A percentile compares a stretch with the other conserved stretches of the same genome.
phyloP scores from a whole-genome alignment of 2,888 invertebrate species.

The Sminthurides aquaticus region DNA sequence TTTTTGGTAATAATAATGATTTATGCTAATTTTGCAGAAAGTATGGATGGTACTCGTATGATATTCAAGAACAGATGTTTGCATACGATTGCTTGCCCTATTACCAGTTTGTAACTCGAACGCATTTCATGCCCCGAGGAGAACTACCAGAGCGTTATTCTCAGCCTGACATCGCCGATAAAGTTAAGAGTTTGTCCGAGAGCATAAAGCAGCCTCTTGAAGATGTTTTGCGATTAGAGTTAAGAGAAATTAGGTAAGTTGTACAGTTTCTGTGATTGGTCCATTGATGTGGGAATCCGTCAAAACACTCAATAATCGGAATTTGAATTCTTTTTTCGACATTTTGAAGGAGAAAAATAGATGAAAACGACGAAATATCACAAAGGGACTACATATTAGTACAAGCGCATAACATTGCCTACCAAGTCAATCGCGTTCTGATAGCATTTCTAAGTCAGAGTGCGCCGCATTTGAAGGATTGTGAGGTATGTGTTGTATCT shows the following conservation, averaged over 20 bases:
- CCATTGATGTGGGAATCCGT: slow-evolving; percentile 6
- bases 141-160: slow-evolving; percentile 58
- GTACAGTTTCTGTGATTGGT: too few relatives aligned
- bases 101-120: slow-evolving; percentile 69
- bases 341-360: slow-evolving; percentile 11
- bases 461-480: slow-evolving; percentile 56
- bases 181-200: slow-evolving; percentile 47
- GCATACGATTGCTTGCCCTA: slow-evolving; percentile 64
- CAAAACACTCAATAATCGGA: too few relatives aligned
- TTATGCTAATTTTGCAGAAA: slow-evolving; percentile 54
- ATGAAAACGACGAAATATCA: slow-evolving; percentile 26
- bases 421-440: slow-evolving; percentile 64
- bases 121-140: slow-evolving; percentile 55
- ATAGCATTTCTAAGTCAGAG: slow-evolving; percentile 55
- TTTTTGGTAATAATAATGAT: too few relatives aligned
- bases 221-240: slow-evolving; percentile 60
- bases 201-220: slow-evolving; percentile 57
- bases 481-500: slow-evolving; percentile 54
- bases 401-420: slow-evolving; percentile 45
- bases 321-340: too few relatives aligned
- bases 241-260: slow-evolving; percentile 53
- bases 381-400: slow-evolving; percentile 46
- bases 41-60: slow-evolving; percentile 65
- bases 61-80: slow-evolving; percentile 55
- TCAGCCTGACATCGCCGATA: slow-evolving; percentile 48